Evolutionary conservation across 1,140 invertebrate species (phyloP), one percentile per base, ranked within the genome.

Genomic region (Calephelis nemesis): DNA sequence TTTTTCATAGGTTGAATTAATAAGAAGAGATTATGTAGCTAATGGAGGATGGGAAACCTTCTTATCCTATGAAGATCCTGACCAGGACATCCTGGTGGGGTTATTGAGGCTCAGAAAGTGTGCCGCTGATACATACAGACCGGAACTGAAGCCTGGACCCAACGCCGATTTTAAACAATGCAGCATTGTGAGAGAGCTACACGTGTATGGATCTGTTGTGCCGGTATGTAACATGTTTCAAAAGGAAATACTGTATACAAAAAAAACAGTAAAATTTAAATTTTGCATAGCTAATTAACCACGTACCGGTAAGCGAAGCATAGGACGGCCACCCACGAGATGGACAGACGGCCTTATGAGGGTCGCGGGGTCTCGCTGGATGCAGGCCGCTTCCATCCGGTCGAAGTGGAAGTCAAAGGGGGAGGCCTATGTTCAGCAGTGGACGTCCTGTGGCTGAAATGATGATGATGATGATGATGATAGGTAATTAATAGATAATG

Each of bases 21-120:
- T 99, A 76, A 93, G 99, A 47, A 93, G 99, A 67, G 99, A 99
- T 93, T 99, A 99, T 92, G 94, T 94, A 42, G 99, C 98, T 0
- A 99, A 99, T 87, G 96, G 96, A 54, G 99, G 99, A 0, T 99
- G 98, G 98, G 99, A 99, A 93, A 99, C 98, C 0, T 99, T 99
- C 87, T 91, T 99, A 9, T 97, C 98, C 0, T 99, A 99, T 82
- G 99, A 99, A 93, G 99, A 99, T 93, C 98, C 98, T 0, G 95
- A 97, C 71, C 98, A 99, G 90, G 99, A 99, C 87, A 99, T 99
- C 82, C 92, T 99, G 7, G 96, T 99, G 54, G 99, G 98, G 15
- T 92, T 99, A 15, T 92, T 99, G 11, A 93, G 99, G 62, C 93
- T 99, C 15, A 94, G 99, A 72, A 99, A 99, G 90, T 99, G 98